These are phyloP conservation scores for Dryobota labecula DNA, from an alignment of 2,888 invertebrate species.

Conservation along the genomic window DNA sequence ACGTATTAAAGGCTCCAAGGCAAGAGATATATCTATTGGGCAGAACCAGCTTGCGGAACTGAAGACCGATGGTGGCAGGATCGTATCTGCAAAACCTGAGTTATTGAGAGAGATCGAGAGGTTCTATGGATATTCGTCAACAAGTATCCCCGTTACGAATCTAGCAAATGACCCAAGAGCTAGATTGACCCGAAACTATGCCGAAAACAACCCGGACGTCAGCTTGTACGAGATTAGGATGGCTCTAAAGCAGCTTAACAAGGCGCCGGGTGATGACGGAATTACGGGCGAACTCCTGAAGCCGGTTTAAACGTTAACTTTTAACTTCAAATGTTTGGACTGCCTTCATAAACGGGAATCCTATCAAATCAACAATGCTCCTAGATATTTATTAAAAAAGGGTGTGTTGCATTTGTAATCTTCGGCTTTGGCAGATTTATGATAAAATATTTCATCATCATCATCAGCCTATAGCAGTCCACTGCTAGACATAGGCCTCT, in stretches of 20 bases:
- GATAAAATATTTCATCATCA: too few relatives aligned
- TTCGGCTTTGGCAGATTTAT: background rate
- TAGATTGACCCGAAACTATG: too few relatives aligned
- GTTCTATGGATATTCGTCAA: background rate
- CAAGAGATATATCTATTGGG: background rate
- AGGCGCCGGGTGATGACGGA: too few relatives aligned
- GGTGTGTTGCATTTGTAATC: background rate
- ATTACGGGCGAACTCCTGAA: too few relatives aligned
- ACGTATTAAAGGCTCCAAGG: background rate
- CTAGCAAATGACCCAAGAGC: background rate
- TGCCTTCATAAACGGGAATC: background rate
- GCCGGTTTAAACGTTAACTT: too few relatives aligned
- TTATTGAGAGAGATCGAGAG: background rate
- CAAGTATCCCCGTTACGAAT: background rate
- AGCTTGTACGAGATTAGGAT: too few relatives aligned
- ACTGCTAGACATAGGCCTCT: too few relatives aligned
- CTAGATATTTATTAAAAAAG: background rate
- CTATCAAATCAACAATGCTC: background rate
- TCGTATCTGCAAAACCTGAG: background rate
- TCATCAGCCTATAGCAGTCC: too few relatives aligned
- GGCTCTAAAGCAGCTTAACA: too few relatives aligned
- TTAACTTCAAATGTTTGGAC: background rate
- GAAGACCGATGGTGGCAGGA: background rate
- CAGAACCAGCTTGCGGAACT: too few relatives aligned
- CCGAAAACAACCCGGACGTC: too few relatives aligned